Evolutionary conservation across 1,140 invertebrate genomes (phyloP), one percentile per base, ranked within the genome.

Genomic region (Lepidurus packardi): DNA sequence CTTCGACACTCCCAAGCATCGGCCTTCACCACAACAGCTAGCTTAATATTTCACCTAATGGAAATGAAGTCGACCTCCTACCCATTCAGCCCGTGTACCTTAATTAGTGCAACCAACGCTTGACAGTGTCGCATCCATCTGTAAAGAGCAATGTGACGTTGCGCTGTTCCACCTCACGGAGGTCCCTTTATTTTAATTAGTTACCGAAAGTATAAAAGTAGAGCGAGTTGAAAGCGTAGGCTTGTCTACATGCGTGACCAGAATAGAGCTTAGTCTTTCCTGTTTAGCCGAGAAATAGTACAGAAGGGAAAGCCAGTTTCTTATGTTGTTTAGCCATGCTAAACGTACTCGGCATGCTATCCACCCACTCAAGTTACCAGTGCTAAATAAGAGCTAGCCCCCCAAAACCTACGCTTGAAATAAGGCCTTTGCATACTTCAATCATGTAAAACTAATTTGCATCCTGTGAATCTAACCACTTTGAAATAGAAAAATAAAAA

Each of bases 131-230:
- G 34, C 34, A 34, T 34, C 34, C 34, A 34, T 34, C 34, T 34
- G 34, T 34, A 4, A 34, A 34, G 34, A 34, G 34, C 34, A 3
- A 13, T 24, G 74, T 11, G 13, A 75, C 11, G 74, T 7, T 24
- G 16, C 24, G 1, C 11, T 34, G 1, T 5, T 75, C 25, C 11
- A 42, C 74, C 74, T 24, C 24, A 13, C 7, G 74, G 11, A 16
- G 74, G 74, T 42, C 74, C 25, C 5, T 42, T 75, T 24, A 75
- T 24, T 11, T 11, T 13, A 24, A 34, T 42, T 34, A 16, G 24
- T 34, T 34, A 42, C 74, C 24, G 13, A 75, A 75, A 75, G 74
- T 75, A 24, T 34, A 75, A 75, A 24, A 24, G 42, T 16, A 13
- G 24, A 75, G 42, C 74, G 74, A 42, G 42, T 34, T 24, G 74